Evolutionary conservation across 2,797 vertebrate species (phyloP).

Genomic region (Potorous gilbertii): DNA sequence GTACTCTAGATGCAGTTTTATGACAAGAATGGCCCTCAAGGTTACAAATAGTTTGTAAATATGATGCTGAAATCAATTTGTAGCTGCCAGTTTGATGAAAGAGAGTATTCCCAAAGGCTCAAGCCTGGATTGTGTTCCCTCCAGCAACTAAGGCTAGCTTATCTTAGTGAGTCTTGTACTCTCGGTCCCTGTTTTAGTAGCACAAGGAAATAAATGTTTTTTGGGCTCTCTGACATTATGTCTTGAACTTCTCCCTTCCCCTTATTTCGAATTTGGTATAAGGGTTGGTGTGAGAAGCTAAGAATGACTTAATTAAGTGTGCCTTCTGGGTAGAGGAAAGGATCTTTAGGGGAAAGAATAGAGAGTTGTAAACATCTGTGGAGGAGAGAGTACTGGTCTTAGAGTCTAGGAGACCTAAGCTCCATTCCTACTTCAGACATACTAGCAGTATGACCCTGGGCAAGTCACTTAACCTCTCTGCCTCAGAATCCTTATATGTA

Average conservation of each 20-base stretch:
- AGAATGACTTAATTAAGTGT: background rate
- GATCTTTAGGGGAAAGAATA: background rate
- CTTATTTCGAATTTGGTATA: background rate
- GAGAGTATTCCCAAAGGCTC: background rate
- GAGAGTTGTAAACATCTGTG: background rate
- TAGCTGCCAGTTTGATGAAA: background rate
- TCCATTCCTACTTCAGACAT: background rate
- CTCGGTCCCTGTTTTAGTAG: background rate
- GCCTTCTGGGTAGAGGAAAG: background rate
- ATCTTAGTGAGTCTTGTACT: background rate
- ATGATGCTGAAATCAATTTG: conserved; percentile 47
- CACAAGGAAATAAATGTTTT: background rate
- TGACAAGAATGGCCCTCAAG: background rate
- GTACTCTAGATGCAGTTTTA: conserved; percentile 23
- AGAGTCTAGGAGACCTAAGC: background rate
- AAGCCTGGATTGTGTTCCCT: background rate
- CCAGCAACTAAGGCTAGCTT: background rate
- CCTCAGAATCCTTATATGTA: background rate
- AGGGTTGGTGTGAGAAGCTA: background rate
- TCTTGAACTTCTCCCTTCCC: background rate
- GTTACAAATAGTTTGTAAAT: conserved; percentile 23
- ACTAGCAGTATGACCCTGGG: background rate
- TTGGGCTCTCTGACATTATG: background rate
- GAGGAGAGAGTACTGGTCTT: background rate
- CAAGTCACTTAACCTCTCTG: background rate